phyloP scores from a whole-genome alignment of 2,888 invertebrate species.

The Muschampia plurimacula region DNA sequence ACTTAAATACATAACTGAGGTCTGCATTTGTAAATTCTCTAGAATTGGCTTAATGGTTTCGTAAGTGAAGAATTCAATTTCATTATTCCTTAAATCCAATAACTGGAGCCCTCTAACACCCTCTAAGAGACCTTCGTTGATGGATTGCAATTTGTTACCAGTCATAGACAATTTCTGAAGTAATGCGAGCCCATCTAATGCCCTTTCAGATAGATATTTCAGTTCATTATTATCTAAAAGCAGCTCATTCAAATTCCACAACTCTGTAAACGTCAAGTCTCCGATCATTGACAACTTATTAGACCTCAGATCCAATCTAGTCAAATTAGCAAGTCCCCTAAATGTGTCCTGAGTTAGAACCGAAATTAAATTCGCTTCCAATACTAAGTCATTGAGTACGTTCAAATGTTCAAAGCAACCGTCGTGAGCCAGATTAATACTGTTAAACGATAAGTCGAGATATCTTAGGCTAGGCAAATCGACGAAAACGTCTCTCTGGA shows the following conservation, averaged over 20 bases:
- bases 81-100: slow-evolving; percentile 92
- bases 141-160: slow-evolving; percentile 90
- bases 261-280: slow-evolving; percentile 92
- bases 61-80: slow-evolving; percentile 90
- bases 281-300: slow-evolving; percentile 92
- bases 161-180: slow-evolving; percentile 90
- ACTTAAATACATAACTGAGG: slow-evolving; percentile 76
- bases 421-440: slow-evolving; percentile 93
- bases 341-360: slow-evolving; percentile 92
- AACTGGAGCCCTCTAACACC: slow-evolving; percentile 90
- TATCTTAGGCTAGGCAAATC: slow-evolving; percentile 90
- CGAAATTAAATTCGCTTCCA: slow-evolving; percentile 91
- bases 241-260: slow-evolving; percentile 90
- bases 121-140: slow-evolving; percentile 90
- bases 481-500: slow-evolving; percentile 91
- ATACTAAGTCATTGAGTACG: slow-evolving; percentile 91
- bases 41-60: slow-evolving; percentile 91
- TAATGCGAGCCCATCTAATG: slow-evolving; percentile 90
- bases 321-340: slow-evolving; percentile 90
- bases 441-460: slow-evolving; percentile 94
- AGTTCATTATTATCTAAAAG: slow-evolving; percentile 90
- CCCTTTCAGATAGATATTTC: slow-evolving; percentile 90
- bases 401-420: slow-evolving; percentile 92
- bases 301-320: slow-evolving; percentile 90
- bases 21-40: slow-evolving; percentile 88